Base-by-base conservation (phyloP, 1,140 invertebrate genomes). In the Alviniconcha marisindica region DNA sequence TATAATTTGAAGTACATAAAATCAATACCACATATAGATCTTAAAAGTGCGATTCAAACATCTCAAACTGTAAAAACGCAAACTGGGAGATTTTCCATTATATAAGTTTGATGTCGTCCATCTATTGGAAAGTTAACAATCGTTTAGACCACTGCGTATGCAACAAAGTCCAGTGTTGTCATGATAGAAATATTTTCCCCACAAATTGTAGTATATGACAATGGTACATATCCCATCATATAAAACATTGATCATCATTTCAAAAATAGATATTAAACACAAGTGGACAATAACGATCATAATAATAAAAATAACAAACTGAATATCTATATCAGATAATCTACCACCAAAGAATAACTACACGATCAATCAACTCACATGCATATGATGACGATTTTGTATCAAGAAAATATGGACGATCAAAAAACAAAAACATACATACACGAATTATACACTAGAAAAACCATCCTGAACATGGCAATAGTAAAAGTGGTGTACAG, bases 261-360 rank as follows among this genome's bases (percentile, higher is more conserved):
- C 10, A 51, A 76, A 48, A 28, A 76, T 2, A 40, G 42, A 44
- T 74, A 44, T 74, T 10, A 76, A 76, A 54, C 44, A 76, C 40
- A 54, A 31, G 51, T 76, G 21, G 40, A 76, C 73, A 54, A 31
- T 76, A 48, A 76, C 42, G 51, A 18, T 76, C 60, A 63, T 63
- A 63, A 18, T 48, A 48, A 63, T 63, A n/a, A 63, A 63, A 63
- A 76, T 40, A 76, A 51, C 38, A 40, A 76, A 76, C 73, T 76
- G 40, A 76, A 76, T 51, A 51, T 51, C 36, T 76, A 40, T 76
- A 76, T 76, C 44, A 51, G 24, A 54, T 63, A 76, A 48, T 18
- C 73, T 76, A 76, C 73, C 73, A 76, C 73, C 42, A 51, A 76
- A 76, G 73, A 54, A 76, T 76, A 74, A 42, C 36, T 76, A 76